Conservation (phyloP, 2,888 invertebrate genomes). For the Papilio gigon region DNA sequence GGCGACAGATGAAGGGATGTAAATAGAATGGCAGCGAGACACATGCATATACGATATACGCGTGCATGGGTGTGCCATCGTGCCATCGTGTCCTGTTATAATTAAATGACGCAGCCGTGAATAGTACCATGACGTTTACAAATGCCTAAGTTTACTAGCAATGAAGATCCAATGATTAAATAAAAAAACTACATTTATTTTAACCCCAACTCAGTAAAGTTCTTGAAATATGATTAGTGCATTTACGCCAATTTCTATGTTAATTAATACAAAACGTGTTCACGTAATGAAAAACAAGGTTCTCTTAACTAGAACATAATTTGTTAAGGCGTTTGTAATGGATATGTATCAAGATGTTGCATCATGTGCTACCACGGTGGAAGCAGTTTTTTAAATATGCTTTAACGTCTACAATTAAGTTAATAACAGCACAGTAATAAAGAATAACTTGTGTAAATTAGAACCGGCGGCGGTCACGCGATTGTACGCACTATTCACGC, state of each 20-base stretch:
- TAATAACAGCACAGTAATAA: slow-evolving; percentile 16
- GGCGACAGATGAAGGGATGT: slow-evolving; percentile 7
- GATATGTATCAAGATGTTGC: background rate
- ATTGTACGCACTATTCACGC: slow-evolving; percentile 15
- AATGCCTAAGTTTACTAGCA: background rate
- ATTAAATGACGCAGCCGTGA: background rate
- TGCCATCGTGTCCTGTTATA: background rate
- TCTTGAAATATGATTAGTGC: background rate
- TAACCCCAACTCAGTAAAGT: background rate
- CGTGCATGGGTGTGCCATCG: background rate
- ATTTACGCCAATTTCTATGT: background rate
- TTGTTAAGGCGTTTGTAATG: background rate
- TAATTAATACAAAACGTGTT: background rate
- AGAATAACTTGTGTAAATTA: slow-evolving; percentile 21
- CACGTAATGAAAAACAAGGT: background rate
- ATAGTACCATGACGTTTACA: background rate
- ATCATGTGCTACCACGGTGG: background rate
- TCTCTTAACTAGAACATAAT: slow-evolving; percentile 5
- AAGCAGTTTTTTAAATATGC: background rate
- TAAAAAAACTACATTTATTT: background rate
- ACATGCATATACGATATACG: background rate
- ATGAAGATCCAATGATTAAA: background rate
- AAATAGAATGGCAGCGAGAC: background rate
- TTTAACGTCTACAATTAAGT: slow-evolving; percentile 19
- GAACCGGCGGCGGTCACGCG: slow-evolving; percentile 3